Evolutionary conservation across 2,797 vertebrate species (phyloP).

Genomic region (Rhinophrynus dorsalis): DNA sequence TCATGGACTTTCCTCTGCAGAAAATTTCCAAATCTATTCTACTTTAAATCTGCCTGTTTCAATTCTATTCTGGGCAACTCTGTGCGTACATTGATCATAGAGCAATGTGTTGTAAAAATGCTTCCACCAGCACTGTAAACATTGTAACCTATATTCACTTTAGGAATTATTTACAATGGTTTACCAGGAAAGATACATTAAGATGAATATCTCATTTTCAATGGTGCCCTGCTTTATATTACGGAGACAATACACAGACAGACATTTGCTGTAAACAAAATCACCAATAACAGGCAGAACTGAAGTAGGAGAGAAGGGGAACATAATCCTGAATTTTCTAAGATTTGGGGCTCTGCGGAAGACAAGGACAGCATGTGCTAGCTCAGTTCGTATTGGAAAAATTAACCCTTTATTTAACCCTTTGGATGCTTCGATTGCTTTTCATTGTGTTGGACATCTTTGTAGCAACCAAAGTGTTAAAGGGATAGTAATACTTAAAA

Average conservation of each 20-base stretch:
- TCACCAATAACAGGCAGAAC: constrained; percentile 32
- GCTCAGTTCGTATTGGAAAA: background rate
- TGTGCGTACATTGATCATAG: background rate
- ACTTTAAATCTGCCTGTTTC: background rate
- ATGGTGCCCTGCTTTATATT: constrained; percentile 36
- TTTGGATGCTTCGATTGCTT: too few relatives aligned
- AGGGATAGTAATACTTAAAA: too few relatives aligned
- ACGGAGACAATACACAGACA: constrained; percentile 42
- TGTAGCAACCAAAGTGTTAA: too few relatives aligned
- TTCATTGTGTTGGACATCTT: too few relatives aligned
- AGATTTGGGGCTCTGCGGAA: constrained; percentile 14
- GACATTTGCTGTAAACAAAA: constrained; percentile 44
- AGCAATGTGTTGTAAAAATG: too few relatives aligned
- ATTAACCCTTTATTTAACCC: constrained; percentile 26
- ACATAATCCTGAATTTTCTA: constrained; percentile 6
- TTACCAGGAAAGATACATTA: constrained; percentile 37
- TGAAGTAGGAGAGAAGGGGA: constrained; percentile 9
- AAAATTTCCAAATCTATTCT: too few relatives aligned
- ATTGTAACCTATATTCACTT: background rate
- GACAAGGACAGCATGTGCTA: background rate
- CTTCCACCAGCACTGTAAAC: background rate
- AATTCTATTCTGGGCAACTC: background rate
- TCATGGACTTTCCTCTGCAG: too few relatives aligned
- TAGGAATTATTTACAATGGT: constrained; percentile 22
- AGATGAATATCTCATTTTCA: constrained; percentile 45